Conservation (phyloP, 1,140 invertebrate genomes). For the Diachasmimorpha longicaudata region DNA sequence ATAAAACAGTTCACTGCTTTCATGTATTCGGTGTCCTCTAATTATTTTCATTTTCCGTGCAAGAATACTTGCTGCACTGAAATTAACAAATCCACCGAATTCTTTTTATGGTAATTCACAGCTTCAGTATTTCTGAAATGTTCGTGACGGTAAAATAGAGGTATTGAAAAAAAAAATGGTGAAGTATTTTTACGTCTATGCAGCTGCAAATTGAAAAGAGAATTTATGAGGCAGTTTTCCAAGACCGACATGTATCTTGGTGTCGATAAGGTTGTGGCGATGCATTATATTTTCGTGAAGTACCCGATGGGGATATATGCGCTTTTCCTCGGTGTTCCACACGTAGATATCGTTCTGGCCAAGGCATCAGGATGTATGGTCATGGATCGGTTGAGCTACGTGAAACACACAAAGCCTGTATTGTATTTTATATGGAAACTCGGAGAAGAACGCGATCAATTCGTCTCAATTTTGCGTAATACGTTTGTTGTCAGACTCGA, state of each 20-base stretch:
- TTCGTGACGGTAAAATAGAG: not conserved
- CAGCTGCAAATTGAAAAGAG: slow-evolving; percentile 10
- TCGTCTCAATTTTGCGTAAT: not conserved
- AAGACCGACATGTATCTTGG: slow-evolving; percentile 6
- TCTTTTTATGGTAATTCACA: not conserved
- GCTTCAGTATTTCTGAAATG: not conserved
- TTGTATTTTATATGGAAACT: slow-evolving; percentile 1
- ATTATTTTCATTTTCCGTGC: not conserved
- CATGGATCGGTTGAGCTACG: not conserved
- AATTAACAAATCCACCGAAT: not conserved
- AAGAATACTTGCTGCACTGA: not conserved
- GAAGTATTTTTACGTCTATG: not conserved
- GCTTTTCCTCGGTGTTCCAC: not conserved
- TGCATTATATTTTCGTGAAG: slow-evolving; percentile 19
- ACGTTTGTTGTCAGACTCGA: not conserved
- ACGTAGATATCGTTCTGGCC: not conserved
- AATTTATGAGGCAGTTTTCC: slow-evolving; percentile 12
- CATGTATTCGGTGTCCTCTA: not conserved
- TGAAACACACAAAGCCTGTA: not conserved
- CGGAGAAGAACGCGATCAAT: not conserved
- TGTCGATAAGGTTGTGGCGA: slow-evolving; percentile 17
- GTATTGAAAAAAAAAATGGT: not conserved
- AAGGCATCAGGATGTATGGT: slow-evolving; percentile 9
- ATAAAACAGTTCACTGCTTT: not conserved
- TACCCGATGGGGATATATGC: slow-evolving; percentile 16